phyloP scores from a whole-genome alignment of 2,797 vertebrate genomes.

The Sebastes matsubarae region DNA sequence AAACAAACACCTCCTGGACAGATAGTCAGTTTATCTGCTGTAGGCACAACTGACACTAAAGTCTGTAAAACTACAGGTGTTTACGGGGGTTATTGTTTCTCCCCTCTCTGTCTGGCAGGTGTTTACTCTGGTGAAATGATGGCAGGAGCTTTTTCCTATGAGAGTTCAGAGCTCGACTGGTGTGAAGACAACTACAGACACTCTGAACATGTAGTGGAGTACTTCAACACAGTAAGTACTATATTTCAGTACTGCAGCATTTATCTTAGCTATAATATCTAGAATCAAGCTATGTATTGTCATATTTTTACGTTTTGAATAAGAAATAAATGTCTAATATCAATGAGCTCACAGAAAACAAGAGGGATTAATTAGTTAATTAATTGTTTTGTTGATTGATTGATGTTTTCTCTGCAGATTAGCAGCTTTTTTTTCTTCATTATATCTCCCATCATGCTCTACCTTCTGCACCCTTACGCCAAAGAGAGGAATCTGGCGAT shows the following conservation, averaged over 20 bases:
- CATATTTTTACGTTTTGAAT: accelerated
- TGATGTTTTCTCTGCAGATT: conserved; percentile 78
- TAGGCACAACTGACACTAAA: not conserved
- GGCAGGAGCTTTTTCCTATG: conserved; percentile 88
- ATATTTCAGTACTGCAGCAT: not conserved
- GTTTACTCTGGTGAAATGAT: conserved; percentile 76
- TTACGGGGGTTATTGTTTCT: not conserved
- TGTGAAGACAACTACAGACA: conserved; percentile 93
- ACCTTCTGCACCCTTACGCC: conserved; percentile 88
- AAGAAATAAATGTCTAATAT: not conserved
- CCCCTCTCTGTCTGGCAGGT: conserved; percentile 51
- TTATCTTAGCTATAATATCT: not conserved
- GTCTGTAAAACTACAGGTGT: not conserved
- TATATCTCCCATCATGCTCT: conserved; percentile 88
- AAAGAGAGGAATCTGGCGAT: conserved; percentile 81
- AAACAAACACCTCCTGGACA: not conserved
- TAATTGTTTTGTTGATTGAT: not conserved
- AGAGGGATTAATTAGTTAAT: not conserved
- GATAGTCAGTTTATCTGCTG: not conserved
- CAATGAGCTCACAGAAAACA: not conserved
- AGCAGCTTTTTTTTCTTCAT: conserved; percentile 92
- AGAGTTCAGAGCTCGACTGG: conserved; percentile 95
- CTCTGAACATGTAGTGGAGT: conserved; percentile 90
- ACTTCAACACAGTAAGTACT: conserved; percentile 92
- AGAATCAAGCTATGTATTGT: not conserved